Evolutionary conservation across 2,797 vertebrate species (phyloP).

Genomic region (Anolis apletophallus): DNA sequence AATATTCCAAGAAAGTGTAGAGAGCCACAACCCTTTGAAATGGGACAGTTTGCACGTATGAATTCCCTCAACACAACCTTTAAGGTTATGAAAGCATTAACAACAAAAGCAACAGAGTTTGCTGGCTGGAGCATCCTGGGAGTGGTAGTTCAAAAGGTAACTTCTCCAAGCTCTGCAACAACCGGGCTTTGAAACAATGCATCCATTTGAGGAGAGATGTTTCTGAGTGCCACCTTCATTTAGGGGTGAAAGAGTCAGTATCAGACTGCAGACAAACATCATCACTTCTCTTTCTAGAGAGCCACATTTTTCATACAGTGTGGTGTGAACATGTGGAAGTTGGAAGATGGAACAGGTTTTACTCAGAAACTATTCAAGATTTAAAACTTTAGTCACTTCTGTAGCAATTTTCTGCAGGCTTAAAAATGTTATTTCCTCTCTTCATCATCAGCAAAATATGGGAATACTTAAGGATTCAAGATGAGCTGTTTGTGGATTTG

Average conservation of each 20-base stretch:
- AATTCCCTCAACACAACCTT: no score
- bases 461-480: slow-evolving; percentile 72
- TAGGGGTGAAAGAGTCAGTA: not conserved
- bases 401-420: slow-evolving; percentile 59
- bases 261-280: not conserved
- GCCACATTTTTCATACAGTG: slow-evolving; percentile 47
- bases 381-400: slow-evolving; percentile 47
- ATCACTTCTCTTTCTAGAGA: slow-evolving; percentile 7
- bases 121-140: no score
- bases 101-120: no score
- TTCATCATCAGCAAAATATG: slow-evolving; percentile 67
- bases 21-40: no score
- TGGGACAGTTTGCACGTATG: no score
- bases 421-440: slow-evolving; percentile 61
- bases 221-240: no score
- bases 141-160: no score
- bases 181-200: no score
- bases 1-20: no score
- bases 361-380: slow-evolving; percentile 51
- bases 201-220: no score
- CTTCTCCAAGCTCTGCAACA: no score
- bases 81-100: no score
- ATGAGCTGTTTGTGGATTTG: slow-evolving; percentile 69
- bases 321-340: slow-evolving; percentile 28
- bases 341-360: slow-evolving; percentile 34